Conservation (phyloP, 2,113 vertebrate species). For the Panthera uncia region DNA sequence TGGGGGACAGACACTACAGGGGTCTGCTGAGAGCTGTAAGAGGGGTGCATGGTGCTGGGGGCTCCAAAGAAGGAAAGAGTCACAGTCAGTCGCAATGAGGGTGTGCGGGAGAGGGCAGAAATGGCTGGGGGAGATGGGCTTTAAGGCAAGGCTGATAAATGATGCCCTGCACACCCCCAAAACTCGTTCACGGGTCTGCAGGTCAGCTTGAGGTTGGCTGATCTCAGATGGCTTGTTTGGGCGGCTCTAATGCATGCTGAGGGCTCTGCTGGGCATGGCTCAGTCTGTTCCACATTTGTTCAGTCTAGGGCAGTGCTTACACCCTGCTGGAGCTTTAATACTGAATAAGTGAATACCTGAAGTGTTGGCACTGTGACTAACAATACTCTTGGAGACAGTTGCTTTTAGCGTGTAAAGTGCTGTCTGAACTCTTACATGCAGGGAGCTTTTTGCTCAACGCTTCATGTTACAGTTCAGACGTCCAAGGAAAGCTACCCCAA, state of each 20-base stretch:
- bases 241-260: neutral
- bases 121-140: no score
- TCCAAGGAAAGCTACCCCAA: neutral
- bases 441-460: neutral
- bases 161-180: fast-evolving
- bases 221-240: neutral
- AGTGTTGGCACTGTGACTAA: neutral
- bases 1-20: neutral
- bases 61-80: neutral
- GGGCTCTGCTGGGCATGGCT: no score
- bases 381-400: neutral
- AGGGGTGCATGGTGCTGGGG: neutral
- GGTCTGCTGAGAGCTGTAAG: no score
- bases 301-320: neutral
- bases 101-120: neutral
- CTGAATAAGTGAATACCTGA: neutral
- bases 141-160: neutral
- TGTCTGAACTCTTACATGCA: neutral
- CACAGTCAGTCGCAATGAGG: fast-evolving
- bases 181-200: fast-evolving
- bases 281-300: neutral
- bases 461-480: neutral
- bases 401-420: neutral
- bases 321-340: neutral
- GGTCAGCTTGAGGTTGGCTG: neutral